Evolutionary conservation across 2,113 vertebrate genomes (phyloP), one percentile per base, ranked within the genome.

Genomic region (Paracanthobrama guichenoti): DNA sequence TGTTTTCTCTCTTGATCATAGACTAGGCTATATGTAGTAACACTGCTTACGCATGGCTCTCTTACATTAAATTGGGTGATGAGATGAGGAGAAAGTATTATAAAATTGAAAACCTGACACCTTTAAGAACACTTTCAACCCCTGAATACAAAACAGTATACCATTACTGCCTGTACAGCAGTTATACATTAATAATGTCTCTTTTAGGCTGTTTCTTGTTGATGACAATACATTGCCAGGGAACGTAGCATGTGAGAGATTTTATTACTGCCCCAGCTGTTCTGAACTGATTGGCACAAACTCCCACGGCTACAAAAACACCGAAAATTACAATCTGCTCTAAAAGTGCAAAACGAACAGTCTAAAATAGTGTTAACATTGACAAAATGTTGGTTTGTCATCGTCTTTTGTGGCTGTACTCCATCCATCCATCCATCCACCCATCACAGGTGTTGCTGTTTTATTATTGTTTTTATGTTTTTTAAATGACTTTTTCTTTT

Each of bases 301-400:
- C 13, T 62, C 77, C 2, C n/a, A 44, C 53, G 8, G 8, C n/a
- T 48, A 3, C 46, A 28, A 35, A 53, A 60, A 35, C 39, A 28
- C 14, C 10, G 22, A 76, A 82, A n/a, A 82, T 53, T 12, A 66
- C 26, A n/a, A 35, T 66, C 59, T 76, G 72, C 46, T 39, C 42
- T 59, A 57, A 28, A 64, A 64, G 44, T n/a, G 12, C 28, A 72
- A 59, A 75, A 76, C 72, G 53, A 16, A 83, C 72, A 76, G 26
- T 16, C 72, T 66, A 46, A 67, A 44, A 76, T 44, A 64, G 39
- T n/a, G 20, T 7, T 20, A 12, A n/a, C 1, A 42, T 24, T 72
- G 16, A 67, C 28, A 3, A 39, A 57, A 77, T 59, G 20, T 57
- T 77, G 28, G 26, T 31, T 76, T 55, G 74, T 22, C 62, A 35